Evolutionary conservation across 2,797 vertebrate species (phyloP).

Genomic region (Australoheros facetus): DNA sequence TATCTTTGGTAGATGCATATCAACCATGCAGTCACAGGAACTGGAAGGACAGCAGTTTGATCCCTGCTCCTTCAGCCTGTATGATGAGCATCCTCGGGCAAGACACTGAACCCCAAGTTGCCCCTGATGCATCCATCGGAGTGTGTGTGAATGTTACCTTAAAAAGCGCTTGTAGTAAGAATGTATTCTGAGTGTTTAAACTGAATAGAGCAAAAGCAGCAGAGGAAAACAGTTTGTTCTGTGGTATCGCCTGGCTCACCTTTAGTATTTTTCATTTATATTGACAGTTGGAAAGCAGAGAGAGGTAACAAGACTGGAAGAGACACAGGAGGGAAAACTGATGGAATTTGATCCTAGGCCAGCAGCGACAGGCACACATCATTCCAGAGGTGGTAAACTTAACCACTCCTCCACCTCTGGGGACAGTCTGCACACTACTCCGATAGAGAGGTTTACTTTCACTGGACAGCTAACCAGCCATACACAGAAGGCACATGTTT

Average conservation of each 20-base stretch:
- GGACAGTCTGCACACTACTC: neutral
- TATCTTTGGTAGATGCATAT: no score
- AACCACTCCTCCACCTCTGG: constrained; percentile 19
- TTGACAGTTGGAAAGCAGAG: constrained; percentile 17
- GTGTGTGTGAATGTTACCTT: neutral
- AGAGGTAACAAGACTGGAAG: neutral
- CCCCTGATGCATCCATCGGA: neutral
- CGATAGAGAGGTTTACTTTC: neutral
- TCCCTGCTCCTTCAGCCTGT: neutral
- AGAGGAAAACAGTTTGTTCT: neutral
- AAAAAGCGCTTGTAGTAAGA: neutral
- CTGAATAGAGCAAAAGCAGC: neutral
- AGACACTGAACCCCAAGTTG: neutral
- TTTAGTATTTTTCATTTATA: constrained; percentile 14
- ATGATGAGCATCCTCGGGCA: neutral
- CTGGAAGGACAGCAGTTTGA: neutral
- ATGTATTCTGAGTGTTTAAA: neutral
- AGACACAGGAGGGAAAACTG: constrained; percentile 11
- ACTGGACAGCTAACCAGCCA: neutral
- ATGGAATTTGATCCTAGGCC: constrained; percentile 7
- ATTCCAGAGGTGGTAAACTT: constrained; percentile 37
- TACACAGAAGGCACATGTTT: neutral
- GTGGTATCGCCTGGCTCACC: neutral
- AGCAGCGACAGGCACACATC: neutral
- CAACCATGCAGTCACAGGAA: no score